phyloP scores from a whole-genome alignment of 2,888 invertebrate genomes.

The Cheilosia scutellata region DNA sequence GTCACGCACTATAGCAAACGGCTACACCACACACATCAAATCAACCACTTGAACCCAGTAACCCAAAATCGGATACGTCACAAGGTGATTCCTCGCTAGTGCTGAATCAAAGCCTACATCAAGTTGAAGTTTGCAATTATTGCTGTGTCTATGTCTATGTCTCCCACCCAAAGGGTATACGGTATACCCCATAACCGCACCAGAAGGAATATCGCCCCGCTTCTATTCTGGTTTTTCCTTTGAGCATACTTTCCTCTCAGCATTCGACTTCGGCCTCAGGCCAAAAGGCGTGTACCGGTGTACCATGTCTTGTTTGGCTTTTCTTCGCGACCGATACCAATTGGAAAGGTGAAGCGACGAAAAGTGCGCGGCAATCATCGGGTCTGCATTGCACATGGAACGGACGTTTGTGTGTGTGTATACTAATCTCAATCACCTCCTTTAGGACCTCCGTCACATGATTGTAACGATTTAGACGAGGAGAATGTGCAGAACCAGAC shows the following conservation, averaged over 20 bases:
- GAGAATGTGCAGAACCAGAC: constrained; percentile 13
- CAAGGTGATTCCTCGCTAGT: constrained; percentile 58
- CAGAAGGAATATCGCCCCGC: constrained; percentile 26
- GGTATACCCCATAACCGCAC: constrained; percentile 1
- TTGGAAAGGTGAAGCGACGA: constrained; percentile 41
- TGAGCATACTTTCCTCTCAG: constrained; percentile 6
- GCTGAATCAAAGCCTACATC: constrained; percentile 35
- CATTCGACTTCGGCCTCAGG: constrained; percentile 41
- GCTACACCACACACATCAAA: not conserved
- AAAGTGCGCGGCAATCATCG: constrained; percentile 18
- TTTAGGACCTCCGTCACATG: constrained; percentile 48
- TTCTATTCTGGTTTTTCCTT: constrained; percentile 12
- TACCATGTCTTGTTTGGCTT: constrained; percentile 15
- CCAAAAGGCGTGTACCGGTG: constrained; percentile 69
- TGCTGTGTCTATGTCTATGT: constrained; percentile 14
- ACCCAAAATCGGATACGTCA: constrained; percentile 23
- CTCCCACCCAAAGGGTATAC: constrained; percentile 5
- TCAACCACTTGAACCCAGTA: constrained; percentile 1
- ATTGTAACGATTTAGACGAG: constrained; percentile 19
- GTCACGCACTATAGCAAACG: constrained; percentile 1
- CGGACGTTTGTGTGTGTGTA: not conserved
- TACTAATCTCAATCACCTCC: constrained; percentile 39
- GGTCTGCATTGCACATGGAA: not conserved
- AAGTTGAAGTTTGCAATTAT: constrained; percentile 74
- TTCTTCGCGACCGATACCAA: constrained; percentile 17